phyloP scores from a whole-genome alignment of 2,888 invertebrate genomes.

The Tetheella fluctuosa region DNA sequence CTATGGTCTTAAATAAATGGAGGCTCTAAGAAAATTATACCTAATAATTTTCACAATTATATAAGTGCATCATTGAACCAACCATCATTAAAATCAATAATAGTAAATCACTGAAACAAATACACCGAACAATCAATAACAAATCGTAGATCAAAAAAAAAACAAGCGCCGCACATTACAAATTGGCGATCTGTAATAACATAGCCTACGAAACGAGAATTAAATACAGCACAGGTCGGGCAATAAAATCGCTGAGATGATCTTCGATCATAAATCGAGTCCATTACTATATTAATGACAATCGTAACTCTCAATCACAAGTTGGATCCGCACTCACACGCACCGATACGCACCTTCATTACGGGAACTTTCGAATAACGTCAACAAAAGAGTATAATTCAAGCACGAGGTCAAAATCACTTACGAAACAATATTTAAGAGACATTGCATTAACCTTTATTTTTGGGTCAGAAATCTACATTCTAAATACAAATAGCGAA shows the following conservation, averaged over 20 bases:
- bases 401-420: conserved; percentile 37
- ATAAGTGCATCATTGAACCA: conserved; percentile 4
- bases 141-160: conserved; percentile 32
- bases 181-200: conserved; percentile 55
- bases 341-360: conserved; percentile 52
- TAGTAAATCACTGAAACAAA: conserved; percentile 23
- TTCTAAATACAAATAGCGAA: too few species aligned
- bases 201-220: conserved; percentile 50
- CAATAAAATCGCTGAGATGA: conserved; percentile 66
- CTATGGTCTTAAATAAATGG: too few species aligned
- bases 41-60: too few species aligned
- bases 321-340: conserved; percentile 55
- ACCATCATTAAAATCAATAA: conserved; percentile 4
- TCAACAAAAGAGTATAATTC: not conserved
- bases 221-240: conserved; percentile 52
- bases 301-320: conserved; percentile 75
- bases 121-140: conserved; percentile 25
- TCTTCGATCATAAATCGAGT: conserved; percentile 69
- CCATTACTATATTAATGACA: conserved; percentile 76
- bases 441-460: not conserved
- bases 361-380: conserved; percentile 35
- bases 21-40: too few species aligned
- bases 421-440: not conserved
- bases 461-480: too few species aligned
- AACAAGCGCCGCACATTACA: conserved; percentile 46